These are phyloP conservation scores for Heliconius cydno DNA, from an alignment of 2,888 invertebrate genomes.

Conservation along the genomic window DNA sequence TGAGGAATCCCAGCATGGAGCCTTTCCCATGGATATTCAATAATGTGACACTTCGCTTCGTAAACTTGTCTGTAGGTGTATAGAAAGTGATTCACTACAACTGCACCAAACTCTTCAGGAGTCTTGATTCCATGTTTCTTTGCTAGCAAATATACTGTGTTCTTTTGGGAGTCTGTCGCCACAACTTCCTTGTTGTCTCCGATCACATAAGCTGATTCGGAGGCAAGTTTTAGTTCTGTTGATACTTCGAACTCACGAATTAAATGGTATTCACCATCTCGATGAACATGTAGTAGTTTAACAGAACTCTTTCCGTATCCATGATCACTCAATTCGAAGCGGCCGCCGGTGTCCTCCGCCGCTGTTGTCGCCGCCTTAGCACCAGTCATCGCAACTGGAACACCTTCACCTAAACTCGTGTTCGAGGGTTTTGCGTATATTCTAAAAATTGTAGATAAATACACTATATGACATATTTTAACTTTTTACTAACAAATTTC, in stretches of 20 bases:
- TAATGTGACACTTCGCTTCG: constrained; percentile 87
- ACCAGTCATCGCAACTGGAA: constrained; percentile 40
- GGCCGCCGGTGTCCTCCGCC: constrained; percentile 74
- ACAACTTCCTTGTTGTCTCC: constrained; percentile 92
- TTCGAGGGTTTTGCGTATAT: constrained; percentile 80
- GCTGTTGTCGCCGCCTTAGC: constrained; percentile 62
- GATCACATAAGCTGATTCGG: constrained; percentile 87
- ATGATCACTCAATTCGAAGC: constrained; percentile 85
- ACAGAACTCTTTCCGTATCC: constrained; percentile 90
- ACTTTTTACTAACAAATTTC: no score
- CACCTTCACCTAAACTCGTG: constrained; percentile 63
- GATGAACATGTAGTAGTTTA: constrained; percentile 88
- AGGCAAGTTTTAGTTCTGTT: constrained; percentile 87
- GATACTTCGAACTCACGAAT: constrained; percentile 89
- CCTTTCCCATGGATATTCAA: constrained; percentile 91
- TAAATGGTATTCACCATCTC: constrained; percentile 86
- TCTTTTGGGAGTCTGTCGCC: constrained; percentile 92
- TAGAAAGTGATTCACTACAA: constrained; percentile 89
- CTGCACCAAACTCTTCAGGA: constrained; percentile 89
- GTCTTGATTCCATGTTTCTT: constrained; percentile 90
- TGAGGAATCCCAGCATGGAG: constrained; percentile 83
- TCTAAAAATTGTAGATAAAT: constrained; percentile 57
- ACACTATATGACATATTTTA: constrained; percentile 19
- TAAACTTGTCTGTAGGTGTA: constrained; percentile 89
- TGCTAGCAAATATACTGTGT: constrained; percentile 90